These are phyloP conservation scores for Ferdinandea cuprea DNA, from an alignment of 2,888 invertebrate genomes.

Conservation along the genomic window DNA sequence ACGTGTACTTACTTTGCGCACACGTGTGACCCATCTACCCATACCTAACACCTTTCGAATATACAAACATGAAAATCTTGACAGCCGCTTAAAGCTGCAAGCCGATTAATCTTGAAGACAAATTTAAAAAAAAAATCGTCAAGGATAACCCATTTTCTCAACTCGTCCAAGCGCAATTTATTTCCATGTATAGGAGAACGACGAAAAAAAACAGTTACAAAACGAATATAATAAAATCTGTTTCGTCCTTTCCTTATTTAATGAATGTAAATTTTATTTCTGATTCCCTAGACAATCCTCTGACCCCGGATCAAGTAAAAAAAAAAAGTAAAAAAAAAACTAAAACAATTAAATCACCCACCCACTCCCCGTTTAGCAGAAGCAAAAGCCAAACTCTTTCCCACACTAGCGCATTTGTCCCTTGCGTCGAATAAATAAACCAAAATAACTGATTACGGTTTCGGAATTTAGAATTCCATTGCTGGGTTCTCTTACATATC, in stretches of 20 bases:
- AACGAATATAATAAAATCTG: not conserved
- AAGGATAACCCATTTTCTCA: not conserved
- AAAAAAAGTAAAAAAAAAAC: not conserved
- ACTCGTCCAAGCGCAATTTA: not conserved
- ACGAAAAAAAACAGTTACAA: not conserved
- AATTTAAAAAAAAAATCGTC: conserved; percentile 6
- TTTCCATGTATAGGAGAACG: not conserved
- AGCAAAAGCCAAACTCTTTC: conserved; percentile 3
- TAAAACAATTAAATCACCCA: conserved; percentile 26
- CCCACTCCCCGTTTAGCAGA: not conserved
- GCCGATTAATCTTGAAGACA: conserved; percentile 1
- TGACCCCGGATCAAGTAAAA: not conserved
- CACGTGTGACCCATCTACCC: not conserved
- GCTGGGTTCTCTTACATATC: not conserved
- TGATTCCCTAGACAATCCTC: not conserved
- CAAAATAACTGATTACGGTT: conserved; percentile 49
- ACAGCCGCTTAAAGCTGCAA: not conserved
- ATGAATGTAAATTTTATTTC: conserved; percentile 33
- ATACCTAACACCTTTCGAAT: not conserved
- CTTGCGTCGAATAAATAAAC: conserved; percentile 32
- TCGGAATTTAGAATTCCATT: conserved; percentile 26
- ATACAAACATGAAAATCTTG: not conserved
- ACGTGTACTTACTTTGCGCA: too few species aligned
- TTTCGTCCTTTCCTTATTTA: not conserved
- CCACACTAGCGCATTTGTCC: conserved; percentile 18